Base-by-base conservation (phyloP, 2,797 vertebrate species). In the Halcyon smyrnensis region DNA sequence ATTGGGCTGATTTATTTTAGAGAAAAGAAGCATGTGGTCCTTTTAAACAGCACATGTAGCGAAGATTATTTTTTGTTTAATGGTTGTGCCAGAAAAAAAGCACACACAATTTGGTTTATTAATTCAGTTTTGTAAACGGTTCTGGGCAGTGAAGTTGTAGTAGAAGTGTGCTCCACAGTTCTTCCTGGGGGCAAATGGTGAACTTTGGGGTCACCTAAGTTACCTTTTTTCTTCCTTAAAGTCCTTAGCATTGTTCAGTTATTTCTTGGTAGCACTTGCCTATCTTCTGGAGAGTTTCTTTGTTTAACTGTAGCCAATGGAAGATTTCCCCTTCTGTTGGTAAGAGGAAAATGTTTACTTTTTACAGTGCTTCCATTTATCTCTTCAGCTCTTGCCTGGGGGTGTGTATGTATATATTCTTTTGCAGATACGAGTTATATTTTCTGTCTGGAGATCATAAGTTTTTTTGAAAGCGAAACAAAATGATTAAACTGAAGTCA, bases 401-500 rank as follows among this genome's bases (percentile, higher is more conserved):
- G 4, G 13, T 67, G 71, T 80, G 56, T 81, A 60, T 95, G 86
- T 81, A 81, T 83, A 54, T 97, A 92, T 95, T 87, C 93, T 87
- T 89, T 76, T 65, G 73, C 88, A 94, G 93, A 94, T 97, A 57
- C 19, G 92, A 96, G 90, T 96, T 96, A 92, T 73, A 93, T 95
- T 97, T 94, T 95, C 69, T 80, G 90, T 93, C 86, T 92, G 53
- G 86, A 96, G 95, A 95, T 97, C 90, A 89, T 93, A 97, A 92
- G 94, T 89, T 96, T 95, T 94, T 89, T 62, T 83, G 94, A 90
- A 94, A 92, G 96, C n/a, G 65, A 97, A 96, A 95, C 97, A 96
- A 96, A 97, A 97, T 97, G 90, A 97, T 97, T 97, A 95, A 97
- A 90, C 88, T 85, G 93, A 83, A 97, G 91, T 96, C 94, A 97